Base-by-base conservation (phyloP, 2,113 vertebrate genomes). In the Hippocampus mohnikei region DNA sequence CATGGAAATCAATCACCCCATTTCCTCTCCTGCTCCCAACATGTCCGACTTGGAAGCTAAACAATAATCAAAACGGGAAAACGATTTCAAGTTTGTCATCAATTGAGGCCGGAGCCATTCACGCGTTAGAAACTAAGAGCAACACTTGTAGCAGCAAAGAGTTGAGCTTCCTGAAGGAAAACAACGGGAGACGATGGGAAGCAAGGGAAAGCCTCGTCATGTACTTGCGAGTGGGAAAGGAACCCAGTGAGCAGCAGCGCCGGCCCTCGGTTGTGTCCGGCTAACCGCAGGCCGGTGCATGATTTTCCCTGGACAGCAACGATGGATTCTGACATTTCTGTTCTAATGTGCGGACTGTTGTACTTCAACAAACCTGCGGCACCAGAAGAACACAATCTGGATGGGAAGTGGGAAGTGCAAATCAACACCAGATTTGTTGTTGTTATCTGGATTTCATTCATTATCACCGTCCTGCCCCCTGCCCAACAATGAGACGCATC, bases 91-190 rank as follows among this genome's bases (percentile, higher is more conserved):
- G 85, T 85, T 84, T 71, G 71, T 76, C 81, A 67, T 74, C 71
- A 81, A 73, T 77, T 40, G 11, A 70, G 76, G 73, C 70, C 55
- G 65, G 70, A 80, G 59, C 72, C 78, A 76, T 81, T 84, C 83
- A 72, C 78, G 65, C 73, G 11, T 79, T 66, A 80, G 58, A 53
- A 87, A 90, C 75, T 84, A 86, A 87, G 82, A 87, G 86, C 85
- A 48, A 88, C 82, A 85, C 80, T 83, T 85, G 86, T 88, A 91
- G 87, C 86, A 90, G 87, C 88, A 85, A 85, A 87, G 76, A 82
- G 77, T 76, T 81, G 67, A 80, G 81, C 81, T 84, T 86, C 73
- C 41, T 62, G 73, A 72, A 71, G 70, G 70, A 75, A 77, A 78
- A 72, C 65, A 53, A 73, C 74, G 65, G 50, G 77, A 84, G 71